Evolutionary conservation across 2,888 invertebrate species (phyloP), one percentile per base, ranked within the genome.

Genomic region (Eristalinus aeneus): DNA sequence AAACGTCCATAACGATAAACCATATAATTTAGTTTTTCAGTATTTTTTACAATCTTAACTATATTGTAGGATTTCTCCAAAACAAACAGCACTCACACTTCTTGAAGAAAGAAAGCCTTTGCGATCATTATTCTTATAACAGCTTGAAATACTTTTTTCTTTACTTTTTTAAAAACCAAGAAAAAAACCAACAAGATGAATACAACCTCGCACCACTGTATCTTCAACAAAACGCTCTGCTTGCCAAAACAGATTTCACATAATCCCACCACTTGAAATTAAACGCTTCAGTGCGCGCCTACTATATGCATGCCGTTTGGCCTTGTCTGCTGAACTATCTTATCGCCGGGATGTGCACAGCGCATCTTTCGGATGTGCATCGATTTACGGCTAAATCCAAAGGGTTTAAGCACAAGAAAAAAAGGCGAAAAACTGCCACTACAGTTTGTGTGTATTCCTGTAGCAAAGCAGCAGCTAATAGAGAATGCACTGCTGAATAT

Each of bases 231-330:
- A 69, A 36, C 11, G 36, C 27, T 34, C 2, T 34, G 11, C 20
- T 53, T 83, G 78, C 73, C 81, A 77, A 72, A 72, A 72, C 32
- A 22, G 53, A 76, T 65, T 72, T 31, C 54, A 63, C 67, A 61
- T 77, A 68, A 82, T 68, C 67, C 64, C 53, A 46, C 61, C 36
- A 39, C 31, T 63, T 10, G n/a, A 46, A 32, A 73, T 83, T 77
- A 73, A 68, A 77, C 58, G 56, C 67, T 68, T 73, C 60, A 78
- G 73, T 73, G 73, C 54, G 68, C 63, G 58, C 67, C 72, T 76
- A 72, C 39, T 76, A 5, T 23, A 64, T 69, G 54, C 34, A 11
- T 6, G n/a, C 23, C 31, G 60, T 53, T 27, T 56, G 60, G 58
- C 61, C 61, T 69, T 32, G 46, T 32, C 67, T 58, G 56, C 61